Evolutionary conservation across 2,888 invertebrate species (phyloP).

Genomic region (Boloria selene): DNA sequence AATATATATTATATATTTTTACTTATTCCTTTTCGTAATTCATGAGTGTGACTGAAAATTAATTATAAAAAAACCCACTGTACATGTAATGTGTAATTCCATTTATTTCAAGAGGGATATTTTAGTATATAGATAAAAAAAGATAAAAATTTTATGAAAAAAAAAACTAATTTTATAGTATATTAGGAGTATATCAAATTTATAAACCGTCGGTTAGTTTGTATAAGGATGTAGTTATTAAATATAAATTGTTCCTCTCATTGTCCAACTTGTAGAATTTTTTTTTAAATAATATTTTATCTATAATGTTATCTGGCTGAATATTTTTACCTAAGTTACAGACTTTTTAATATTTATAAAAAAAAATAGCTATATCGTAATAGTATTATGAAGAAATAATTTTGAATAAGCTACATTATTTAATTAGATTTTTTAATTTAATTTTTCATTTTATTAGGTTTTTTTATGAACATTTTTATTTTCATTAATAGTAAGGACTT

Average conservation of each 20-base stretch:
- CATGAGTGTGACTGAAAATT: slow-evolving; percentile 17
- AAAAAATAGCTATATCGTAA: neutral
- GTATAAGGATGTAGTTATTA: slow-evolving; percentile 33
- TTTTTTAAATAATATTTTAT: slow-evolving; percentile 19
- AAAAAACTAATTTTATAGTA: slow-evolving; percentile 29
- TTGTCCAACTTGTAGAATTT: slow-evolving; percentile 29
- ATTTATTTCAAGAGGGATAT: slow-evolving; percentile 33
- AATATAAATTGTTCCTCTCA: slow-evolving; percentile 38
- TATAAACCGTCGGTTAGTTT: slow-evolving; percentile 48
- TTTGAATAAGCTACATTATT: neutral
- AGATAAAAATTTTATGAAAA: slow-evolving; percentile 29
- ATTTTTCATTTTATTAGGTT: too few relatives aligned
- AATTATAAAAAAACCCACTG: slow-evolving; percentile 6
- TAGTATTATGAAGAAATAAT: neutral
- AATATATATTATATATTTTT: neutral
- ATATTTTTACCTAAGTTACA: slow-evolving; percentile 11
- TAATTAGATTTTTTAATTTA: neutral
- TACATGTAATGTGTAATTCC: slow-evolving; percentile 28
- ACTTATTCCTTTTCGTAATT: slow-evolving; percentile 2
- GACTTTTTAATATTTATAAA: slow-evolving; percentile 12
- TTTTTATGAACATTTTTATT: too few relatives aligned
- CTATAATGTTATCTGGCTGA: slow-evolving; percentile 20
- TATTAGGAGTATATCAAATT: slow-evolving; percentile 47
- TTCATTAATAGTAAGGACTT: too few relatives aligned
- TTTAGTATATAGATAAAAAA: slow-evolving; percentile 34